Percentiles rank a stretch among this genome's conserved stretches.
Conservation (phyloP, 2,113 vertebrate species). For the Rhinolophus sinicus region DNA sequence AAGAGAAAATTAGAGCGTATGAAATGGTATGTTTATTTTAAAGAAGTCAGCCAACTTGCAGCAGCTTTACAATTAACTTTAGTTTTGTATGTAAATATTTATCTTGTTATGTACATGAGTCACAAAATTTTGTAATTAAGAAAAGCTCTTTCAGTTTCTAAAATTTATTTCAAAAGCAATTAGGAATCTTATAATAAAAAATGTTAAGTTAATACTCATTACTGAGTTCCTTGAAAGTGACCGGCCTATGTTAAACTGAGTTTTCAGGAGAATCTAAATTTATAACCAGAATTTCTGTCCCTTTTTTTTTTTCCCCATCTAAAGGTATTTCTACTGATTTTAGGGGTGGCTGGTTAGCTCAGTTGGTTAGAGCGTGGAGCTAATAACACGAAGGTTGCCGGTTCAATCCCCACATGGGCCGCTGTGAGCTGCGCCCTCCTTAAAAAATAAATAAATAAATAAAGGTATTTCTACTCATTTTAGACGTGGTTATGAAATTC, state of each 20-base stretch:
- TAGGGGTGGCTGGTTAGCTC: neutral
- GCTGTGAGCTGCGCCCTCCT: too few relatives aligned
- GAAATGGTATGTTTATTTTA: constrained; percentile 87
- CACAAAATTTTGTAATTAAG: constrained; percentile 52
- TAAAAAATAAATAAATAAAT: neutral
- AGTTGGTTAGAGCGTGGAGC: too few relatives aligned
- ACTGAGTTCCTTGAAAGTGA: neutral
- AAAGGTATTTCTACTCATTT: constrained; percentile 9
- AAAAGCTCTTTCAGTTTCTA: neutral
- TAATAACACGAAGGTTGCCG: too few relatives aligned
- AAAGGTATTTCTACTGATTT: constrained; percentile 9
- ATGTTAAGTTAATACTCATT: constrained; percentile 11
- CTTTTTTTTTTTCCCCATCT: neutral
- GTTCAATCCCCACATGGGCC: too few relatives aligned
- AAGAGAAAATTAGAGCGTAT: constrained; percentile 84
- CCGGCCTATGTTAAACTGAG: constrained; percentile 30
- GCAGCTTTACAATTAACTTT: constrained; percentile 41
- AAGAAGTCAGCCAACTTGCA: constrained; percentile 5
- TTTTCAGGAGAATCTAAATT: constrained; percentile 2
- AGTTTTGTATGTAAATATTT: neutral
- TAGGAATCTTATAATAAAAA: neutral
- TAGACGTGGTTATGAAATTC: constrained; percentile 27
- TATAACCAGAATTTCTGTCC: neutral
- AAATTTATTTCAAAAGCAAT: constrained; percentile 57
- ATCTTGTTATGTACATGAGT: constrained; percentile 9